These are phyloP conservation scores for Psammodynastes pulverulentus DNA, from an alignment of 2,113 vertebrate species.

Conservation along the genomic window DNA sequence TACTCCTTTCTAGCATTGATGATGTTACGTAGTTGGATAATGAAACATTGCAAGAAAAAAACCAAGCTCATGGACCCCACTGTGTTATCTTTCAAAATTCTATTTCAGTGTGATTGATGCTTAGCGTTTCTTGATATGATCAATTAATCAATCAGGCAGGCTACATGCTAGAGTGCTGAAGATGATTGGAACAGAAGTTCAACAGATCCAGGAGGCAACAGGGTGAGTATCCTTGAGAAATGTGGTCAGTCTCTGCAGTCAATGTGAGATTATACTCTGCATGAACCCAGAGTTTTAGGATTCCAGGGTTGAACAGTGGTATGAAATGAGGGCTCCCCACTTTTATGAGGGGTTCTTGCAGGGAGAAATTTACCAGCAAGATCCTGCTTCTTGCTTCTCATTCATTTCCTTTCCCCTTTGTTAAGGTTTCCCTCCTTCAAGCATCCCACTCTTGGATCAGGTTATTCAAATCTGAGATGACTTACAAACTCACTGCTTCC, in stretches of 20 bases:
- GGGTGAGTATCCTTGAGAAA: not conserved
- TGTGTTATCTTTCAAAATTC: not conserved
- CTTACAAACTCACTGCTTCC: not conserved
- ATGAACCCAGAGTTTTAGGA: not conserved
- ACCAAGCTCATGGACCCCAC: not conserved
- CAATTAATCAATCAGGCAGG: not conserved
- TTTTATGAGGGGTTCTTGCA: not conserved
- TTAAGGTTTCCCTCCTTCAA: not conserved
- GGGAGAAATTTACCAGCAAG: not conserved
- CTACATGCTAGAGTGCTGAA: too few species aligned
- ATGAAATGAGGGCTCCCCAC: not conserved
- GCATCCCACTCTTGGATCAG: not conserved
- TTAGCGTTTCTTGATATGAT: not conserved
- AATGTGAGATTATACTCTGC: not conserved
- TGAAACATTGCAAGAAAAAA: not conserved
- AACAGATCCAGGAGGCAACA: not conserved
- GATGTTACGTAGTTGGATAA: not conserved
- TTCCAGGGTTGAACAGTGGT: not conserved
- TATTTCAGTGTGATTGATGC: not conserved
- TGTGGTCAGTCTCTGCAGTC: not conserved
- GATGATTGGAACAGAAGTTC: not conserved
- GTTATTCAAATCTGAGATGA: too few species aligned
- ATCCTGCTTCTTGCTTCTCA: not conserved
- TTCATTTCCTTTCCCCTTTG: not conserved
- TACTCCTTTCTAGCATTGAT: not conserved